These are phyloP conservation scores for Mixornis gularis DNA, from an alignment of 2,113 vertebrate species.

Conservation along the genomic window DNA sequence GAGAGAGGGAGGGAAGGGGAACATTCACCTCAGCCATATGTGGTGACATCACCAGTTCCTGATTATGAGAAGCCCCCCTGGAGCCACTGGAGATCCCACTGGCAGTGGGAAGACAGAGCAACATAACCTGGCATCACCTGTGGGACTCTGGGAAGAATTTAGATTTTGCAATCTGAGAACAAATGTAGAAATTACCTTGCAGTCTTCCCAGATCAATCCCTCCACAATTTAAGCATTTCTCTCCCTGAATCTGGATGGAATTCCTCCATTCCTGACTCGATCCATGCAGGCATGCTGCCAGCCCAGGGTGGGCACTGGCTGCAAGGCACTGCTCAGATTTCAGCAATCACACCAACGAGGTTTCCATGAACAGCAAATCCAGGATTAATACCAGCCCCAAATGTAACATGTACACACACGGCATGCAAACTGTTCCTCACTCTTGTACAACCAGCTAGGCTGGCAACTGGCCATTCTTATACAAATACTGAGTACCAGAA, in stretches of 20 bases:
- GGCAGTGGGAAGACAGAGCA: neutral
- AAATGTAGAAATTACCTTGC: neutral
- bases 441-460: neutral
- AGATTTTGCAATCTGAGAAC: neutral
- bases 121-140: neutral
- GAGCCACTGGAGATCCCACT: neutral
- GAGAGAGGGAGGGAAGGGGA: neutral
- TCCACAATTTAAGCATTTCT: neutral
- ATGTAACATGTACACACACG: rapidly evolving
- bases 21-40: neutral
- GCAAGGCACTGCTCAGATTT: neutral
- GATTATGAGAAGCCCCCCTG: neutral
- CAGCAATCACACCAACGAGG: neutral
- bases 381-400: neutral
- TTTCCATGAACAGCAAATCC: neutral
- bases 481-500: neutral
- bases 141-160: neutral
- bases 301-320: neutral
- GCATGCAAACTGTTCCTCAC: neutral
- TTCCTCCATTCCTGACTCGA: neutral
- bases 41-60: neutral
- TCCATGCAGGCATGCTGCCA: neutral
- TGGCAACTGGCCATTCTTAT: neutral
- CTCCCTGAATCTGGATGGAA: neutral
- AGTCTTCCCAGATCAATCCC: neutral